Conservation (phyloP, 2,888 invertebrate genomes). For the Dryadula phaetusa region DNA sequence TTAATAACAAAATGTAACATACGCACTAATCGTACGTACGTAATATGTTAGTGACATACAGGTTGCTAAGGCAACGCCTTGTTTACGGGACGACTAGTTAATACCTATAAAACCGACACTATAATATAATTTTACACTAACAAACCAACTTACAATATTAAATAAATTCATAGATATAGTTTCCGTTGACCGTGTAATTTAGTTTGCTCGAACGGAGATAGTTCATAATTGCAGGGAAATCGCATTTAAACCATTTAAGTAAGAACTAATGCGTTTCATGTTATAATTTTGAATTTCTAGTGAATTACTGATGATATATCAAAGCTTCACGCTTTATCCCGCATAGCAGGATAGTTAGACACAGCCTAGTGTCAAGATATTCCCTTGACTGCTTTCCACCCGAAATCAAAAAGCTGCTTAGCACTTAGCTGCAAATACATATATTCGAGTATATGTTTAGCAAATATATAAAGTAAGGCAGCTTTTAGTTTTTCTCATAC, state of each 20-base stretch:
- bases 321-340: neutral
- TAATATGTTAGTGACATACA: no score
- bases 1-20: no score
- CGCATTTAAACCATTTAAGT: slow-evolving; percentile 26
- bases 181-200: slow-evolving; percentile 19
- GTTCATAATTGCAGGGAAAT: slow-evolving; percentile 30
- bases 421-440: no score
- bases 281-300: slow-evolving; percentile 32
- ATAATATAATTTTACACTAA: slow-evolving; percentile 14
- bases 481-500: no score
- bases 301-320: slow-evolving; percentile 1
- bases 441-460: no score
- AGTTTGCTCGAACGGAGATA: slow-evolving; percentile 16
- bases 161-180: slow-evolving; percentile 12
- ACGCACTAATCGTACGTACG: no score
- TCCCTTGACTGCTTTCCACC: no score
- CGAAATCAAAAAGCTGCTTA: no score
- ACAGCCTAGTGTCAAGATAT: no score
- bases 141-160: slow-evolving; percentile 3
- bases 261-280: slow-evolving; percentile 28
- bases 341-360: neutral
- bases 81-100: no score
- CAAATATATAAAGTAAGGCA: no score
- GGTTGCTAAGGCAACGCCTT: no score
- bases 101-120: neutral